A percentile compares a stretch with the other conserved stretches of the same genome.
phyloP scores from a whole-genome alignment of 2,797 vertebrate species.

The Rhinoraja longicauda region DNA sequence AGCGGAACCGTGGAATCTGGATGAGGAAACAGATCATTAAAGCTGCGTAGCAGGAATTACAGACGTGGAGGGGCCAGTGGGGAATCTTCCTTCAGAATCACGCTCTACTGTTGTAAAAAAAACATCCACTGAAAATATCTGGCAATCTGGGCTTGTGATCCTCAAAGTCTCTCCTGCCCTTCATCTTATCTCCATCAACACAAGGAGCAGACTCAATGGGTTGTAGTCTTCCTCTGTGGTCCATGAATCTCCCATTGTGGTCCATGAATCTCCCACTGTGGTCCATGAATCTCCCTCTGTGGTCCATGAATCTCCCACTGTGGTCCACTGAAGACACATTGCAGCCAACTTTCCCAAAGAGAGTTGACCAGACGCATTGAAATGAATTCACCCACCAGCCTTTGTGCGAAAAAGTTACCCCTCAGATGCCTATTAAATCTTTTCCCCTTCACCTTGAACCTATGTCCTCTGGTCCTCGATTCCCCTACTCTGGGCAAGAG shows the following conservation, averaged over 20 bases:
- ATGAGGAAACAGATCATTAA: neutral
- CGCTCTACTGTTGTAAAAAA: neutral
- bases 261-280: no score
- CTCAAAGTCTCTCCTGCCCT: neutral
- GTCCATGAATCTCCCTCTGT: no score
- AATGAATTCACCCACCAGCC: no score
- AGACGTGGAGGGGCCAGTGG: neutral
- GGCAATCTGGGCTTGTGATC: neutral
- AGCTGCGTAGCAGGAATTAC: neutral
- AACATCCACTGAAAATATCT: neutral
- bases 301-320: no score
- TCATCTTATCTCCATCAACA: neutral
- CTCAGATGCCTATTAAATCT: no score
- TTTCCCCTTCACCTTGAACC: no score
- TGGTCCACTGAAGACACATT: neutral
- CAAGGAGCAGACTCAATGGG: neutral
- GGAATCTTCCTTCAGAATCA: no score
- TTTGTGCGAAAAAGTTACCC: no score
- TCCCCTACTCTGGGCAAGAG: no score
- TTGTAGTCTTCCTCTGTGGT: no score
- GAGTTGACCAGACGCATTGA: neutral
- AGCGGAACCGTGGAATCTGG: constrained; percentile 24
- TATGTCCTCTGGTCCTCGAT: no score
- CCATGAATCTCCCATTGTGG: no score
- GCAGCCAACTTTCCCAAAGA: neutral